Conservation (phyloP, 2,113 vertebrate genomes). For the Nansenia antarctica region DNA sequence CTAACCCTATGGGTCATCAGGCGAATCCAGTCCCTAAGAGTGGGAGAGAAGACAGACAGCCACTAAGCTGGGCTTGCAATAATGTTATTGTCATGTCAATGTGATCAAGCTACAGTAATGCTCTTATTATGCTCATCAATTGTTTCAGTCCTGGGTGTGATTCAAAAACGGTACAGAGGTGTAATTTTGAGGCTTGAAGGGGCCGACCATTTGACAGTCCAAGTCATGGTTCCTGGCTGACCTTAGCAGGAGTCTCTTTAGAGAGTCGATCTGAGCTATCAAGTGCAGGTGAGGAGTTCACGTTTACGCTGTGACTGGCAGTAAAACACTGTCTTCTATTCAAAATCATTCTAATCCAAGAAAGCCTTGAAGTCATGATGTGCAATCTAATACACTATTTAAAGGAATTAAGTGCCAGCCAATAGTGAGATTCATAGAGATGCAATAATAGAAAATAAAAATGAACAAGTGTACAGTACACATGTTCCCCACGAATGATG, state of each 20-base stretch:
- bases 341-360: background rate
- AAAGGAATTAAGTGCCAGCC: too few relatives aligned
- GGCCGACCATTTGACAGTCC: background rate
- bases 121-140: background rate
- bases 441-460: too few relatives aligned
- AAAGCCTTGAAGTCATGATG: background rate
- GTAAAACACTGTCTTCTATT: background rate
- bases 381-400: background rate
- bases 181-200: background rate
- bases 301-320: conserved; percentile 15
- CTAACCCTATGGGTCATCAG: conserved; percentile 32
- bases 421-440: too few relatives aligned
- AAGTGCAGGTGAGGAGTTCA: conserved; percentile 44
- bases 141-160: background rate
- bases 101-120: background rate
- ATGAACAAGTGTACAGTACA: too few relatives aligned
- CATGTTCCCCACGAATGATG: too few relatives aligned
- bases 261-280: conserved; percentile 34
- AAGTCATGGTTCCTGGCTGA: conserved; percentile 16
- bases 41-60: background rate
- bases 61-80: background rate
- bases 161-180: background rate
- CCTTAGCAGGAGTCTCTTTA: conserved; percentile 38
- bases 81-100: conserved; percentile 1
- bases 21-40: background rate